These are phyloP conservation scores for Chelon auratus DNA, from an alignment of 2,797 vertebrate genomes.

Conservation along the genomic window DNA sequence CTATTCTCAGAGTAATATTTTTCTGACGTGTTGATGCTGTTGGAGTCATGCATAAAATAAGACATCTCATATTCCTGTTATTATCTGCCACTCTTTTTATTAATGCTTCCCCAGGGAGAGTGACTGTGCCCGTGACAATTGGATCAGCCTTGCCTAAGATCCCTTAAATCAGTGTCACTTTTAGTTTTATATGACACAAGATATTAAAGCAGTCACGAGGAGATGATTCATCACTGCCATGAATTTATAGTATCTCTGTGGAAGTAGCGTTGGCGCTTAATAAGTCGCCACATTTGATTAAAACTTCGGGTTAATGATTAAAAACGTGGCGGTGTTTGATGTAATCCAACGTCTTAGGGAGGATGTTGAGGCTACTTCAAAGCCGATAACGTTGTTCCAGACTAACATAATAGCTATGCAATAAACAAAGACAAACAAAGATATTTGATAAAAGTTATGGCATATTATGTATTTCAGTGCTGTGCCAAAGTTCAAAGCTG, in stretches of 20 bases:
- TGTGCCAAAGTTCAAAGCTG: too few species aligned
- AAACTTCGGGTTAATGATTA: slow-evolving; percentile 22
- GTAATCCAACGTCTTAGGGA: neutral
- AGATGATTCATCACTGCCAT: slow-evolving; percentile 24
- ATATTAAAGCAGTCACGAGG: slow-evolving; percentile 13
- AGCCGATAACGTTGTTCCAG: neutral
- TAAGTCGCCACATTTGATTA: slow-evolving; percentile 12
- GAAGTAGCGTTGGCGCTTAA: neutral
- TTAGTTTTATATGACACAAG: slow-evolving; percentile 16
- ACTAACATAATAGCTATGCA: neutral
- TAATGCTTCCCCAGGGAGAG: slow-evolving; percentile 15
- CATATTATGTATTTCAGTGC: too few species aligned
- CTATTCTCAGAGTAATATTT: neutral
- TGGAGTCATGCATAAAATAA: slow-evolving; percentile 9
- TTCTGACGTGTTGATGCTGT: slow-evolving; percentile 16
- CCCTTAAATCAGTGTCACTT: slow-evolving; percentile 15
- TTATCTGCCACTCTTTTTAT: slow-evolving; percentile 30
- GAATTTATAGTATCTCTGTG: neutral
- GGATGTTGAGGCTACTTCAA: neutral
- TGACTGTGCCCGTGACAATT: slow-evolving; percentile 25
- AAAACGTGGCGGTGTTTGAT: neutral
- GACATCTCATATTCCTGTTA: slow-evolving; percentile 24
- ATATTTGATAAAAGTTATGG: too few species aligned
- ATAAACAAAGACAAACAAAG: neutral
- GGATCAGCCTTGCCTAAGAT: slow-evolving; percentile 17